These are phyloP conservation scores for Copsychus sechellarum DNA, from an alignment of 2,113 vertebrate genomes.

Conservation along the genomic window DNA sequence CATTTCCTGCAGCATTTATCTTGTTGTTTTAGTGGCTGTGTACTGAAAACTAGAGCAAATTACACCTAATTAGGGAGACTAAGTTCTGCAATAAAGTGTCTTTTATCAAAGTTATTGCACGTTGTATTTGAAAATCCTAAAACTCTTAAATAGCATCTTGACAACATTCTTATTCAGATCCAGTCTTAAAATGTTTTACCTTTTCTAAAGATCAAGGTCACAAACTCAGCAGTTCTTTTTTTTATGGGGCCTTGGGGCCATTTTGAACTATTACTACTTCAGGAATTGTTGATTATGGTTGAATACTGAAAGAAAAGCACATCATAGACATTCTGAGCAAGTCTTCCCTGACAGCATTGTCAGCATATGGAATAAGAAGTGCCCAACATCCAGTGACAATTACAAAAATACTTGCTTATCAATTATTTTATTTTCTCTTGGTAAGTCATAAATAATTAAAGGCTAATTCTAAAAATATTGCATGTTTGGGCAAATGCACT, in stretches of 20 bases:
- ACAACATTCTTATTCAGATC: constrained; percentile 29
- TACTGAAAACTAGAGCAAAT: constrained; percentile 46
- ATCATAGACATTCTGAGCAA: not conserved
- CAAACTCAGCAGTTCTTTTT: constrained; percentile 38
- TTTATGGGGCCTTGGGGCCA: constrained; percentile 61
- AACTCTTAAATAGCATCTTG: not conserved
- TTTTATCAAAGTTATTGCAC: not conserved
- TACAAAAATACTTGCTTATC: not conserved
- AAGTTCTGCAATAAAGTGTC: not conserved
- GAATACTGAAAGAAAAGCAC: constrained; percentile 41
- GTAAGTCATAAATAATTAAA: not conserved
- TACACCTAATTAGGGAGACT: constrained; percentile 52
- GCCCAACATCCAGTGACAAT: not conserved
- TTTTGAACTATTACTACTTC: constrained; percentile 57
- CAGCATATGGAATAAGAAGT: not conserved
- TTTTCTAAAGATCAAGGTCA: constrained; percentile 74
- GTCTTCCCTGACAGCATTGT: not conserved
- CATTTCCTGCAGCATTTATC: constrained; percentile 51
- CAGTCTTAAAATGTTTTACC: constrained; percentile 40
- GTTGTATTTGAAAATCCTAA: constrained; percentile 15
- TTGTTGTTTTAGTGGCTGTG: constrained; percentile 31
- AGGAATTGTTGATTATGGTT: constrained; percentile 54
- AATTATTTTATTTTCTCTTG: not conserved
- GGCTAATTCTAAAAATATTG: not conserved
- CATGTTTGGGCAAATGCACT: not conserved